Evolutionary conservation across 1,140 invertebrate species (phyloP).

Genomic region (Subanguina moxae): DNA sequence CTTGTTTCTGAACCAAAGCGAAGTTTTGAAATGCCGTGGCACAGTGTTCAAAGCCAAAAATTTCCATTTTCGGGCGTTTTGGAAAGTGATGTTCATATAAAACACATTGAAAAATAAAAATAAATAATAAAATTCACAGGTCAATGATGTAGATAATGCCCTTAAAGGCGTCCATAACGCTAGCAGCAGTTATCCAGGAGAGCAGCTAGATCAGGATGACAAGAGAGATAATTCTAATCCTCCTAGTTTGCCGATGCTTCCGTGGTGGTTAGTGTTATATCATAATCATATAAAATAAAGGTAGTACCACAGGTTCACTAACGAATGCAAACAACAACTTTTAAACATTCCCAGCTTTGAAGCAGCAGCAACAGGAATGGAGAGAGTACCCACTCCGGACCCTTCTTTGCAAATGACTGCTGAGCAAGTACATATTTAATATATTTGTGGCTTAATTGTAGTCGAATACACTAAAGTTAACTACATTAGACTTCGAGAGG

Average conservation of each 20-base stretch:
- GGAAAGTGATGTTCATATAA: no score
- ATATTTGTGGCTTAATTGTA: no score
- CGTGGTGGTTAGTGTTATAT: constrained; percentile 27
- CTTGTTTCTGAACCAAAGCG: no score
- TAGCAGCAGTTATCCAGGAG: not conserved
- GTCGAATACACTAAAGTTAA: no score
- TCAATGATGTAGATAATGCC: constrained; percentile 27
- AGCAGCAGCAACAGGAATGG: constrained; percentile 3
- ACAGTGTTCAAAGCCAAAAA: no score
- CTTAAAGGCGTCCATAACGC: constrained; percentile 19
- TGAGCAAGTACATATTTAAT: constrained; percentile 42
- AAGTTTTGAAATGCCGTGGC: no score
- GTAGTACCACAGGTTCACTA: not conserved
- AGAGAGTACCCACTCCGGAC: constrained; percentile 9
- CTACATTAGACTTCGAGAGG: no score
- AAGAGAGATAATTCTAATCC: not conserved
- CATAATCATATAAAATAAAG: not conserved
- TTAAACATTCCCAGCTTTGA: constrained; percentile 29
- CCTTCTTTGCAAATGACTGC: constrained; percentile 7
- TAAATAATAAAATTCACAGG: constrained; percentile 29
- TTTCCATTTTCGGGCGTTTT: no score
- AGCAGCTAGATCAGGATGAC: not conserved
- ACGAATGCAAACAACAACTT: constrained; percentile 42
- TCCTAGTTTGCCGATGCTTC: constrained; percentile 20
- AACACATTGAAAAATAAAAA: no score